A percentile compares a stretch with the other conserved stretches of the same genome.
phyloP scores from a whole-genome alignment of 2,797 vertebrate species.

The Podarcis siculus region DNA sequence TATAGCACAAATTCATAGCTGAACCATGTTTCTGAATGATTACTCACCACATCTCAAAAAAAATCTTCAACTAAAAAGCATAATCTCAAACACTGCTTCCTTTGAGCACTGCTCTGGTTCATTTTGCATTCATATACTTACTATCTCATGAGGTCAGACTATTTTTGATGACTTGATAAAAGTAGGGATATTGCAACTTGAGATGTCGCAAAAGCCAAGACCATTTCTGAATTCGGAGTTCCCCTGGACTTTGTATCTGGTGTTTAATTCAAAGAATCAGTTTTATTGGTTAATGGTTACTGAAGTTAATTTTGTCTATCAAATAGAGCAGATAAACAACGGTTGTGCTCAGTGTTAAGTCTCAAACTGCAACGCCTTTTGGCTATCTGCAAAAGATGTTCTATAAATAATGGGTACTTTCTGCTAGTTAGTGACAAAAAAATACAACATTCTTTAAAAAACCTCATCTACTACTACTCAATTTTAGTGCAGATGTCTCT shows the following conservation, averaged over 20 bases:
- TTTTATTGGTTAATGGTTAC: slow-evolving; percentile 42
- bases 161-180: slow-evolving; percentile 15
- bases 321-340: too few relatives aligned
- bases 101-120: not conserved
- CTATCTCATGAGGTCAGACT: slow-evolving; percentile 30
- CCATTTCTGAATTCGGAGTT: slow-evolving; percentile 1
- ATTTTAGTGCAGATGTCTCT: slow-evolving; percentile 45
- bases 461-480: slow-evolving; percentile 32
- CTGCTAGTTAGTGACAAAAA: slow-evolving; percentile 42
- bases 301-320: slow-evolving; percentile 18
- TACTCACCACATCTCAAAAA: slow-evolving; percentile 36
- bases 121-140: slow-evolving; percentile 22
- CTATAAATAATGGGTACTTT: slow-evolving; percentile 15
- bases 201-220: slow-evolving; percentile 17
- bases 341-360: not conserved
- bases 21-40: slow-evolving; percentile 36
- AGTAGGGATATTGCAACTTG: slow-evolving; percentile 21
- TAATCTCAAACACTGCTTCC: not conserved
- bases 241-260: slow-evolving; percentile 36
- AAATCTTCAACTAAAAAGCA: slow-evolving; percentile 37
- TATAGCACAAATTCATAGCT: slow-evolving; percentile 65
- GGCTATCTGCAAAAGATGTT: slow-evolving; percentile 16
- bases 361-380: slow-evolving; percentile 16
- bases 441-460: slow-evolving; percentile 35
- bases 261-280: slow-evolving; percentile 32